Base-by-base conservation (phyloP, 2,888 invertebrate species). In the Acholoe squamosa region DNA sequence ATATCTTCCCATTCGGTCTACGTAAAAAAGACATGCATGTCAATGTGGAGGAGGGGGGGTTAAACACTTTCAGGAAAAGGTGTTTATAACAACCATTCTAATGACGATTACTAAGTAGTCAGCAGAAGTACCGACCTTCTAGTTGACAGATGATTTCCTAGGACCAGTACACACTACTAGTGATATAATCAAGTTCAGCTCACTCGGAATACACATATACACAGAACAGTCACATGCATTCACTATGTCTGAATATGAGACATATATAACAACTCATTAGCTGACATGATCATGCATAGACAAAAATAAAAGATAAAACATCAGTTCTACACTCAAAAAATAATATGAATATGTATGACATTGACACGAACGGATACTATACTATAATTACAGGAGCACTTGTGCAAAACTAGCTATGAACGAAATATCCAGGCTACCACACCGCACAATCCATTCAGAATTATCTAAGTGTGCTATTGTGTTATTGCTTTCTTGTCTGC, bases 401-500 rank as follows among this genome's bases (percentile, higher is more conserved):
- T 86, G 86, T 52, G 52, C 25, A 1, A 86, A 19, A 43, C 80
- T 80, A 80, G 33, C 43, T 80, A 80, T 34, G 25, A 80, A 80
- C 80, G 16, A 80, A 80, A 80, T 28, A 71, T 25, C 14, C 80
- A 43, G 80, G 34, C 80, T 43, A 80, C 80, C 33, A 80, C 80
- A 80, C n/a, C 34, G 33, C 80, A 33, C 80, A 80, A 80, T 33
- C 34, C 80, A 80, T 80, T 80, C 34, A 14, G 80, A 80, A 34
- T 43, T 33, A 19, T 80, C 80, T 80, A 80, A 33, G 80, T 80
- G 80, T 80, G 80, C 80, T 80, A 80, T 86, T 31, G 86, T 3
- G 54, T 86, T 86, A 86, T 86, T 86, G 86, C 86, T 86, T 86
- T 86, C 86, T 86, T 54, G 52, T 54, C 34, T 80, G 80, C 34